Percentiles rank a stretch among this genome's conserved stretches.
phyloP scores from a whole-genome alignment of 1,140 invertebrate genomes.

The Bombus pascuorum region DNA sequence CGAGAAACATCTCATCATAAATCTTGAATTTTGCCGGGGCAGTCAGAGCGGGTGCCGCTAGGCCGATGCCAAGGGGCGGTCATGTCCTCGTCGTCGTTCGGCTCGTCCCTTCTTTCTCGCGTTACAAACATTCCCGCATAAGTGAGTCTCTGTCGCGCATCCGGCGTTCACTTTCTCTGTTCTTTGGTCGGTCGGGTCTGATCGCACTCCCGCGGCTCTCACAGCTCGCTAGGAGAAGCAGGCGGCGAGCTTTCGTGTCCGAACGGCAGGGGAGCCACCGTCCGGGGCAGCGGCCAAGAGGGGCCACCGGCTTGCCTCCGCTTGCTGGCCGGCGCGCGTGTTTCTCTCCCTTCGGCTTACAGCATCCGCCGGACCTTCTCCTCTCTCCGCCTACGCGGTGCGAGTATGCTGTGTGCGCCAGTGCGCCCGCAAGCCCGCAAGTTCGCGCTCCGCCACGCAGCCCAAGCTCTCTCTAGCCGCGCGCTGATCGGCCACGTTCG shows the following conservation, averaged over 20 bases:
- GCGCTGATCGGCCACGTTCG: constrained; percentile 70
- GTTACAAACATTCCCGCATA: constrained; percentile 39
- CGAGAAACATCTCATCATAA: constrained; percentile 45
- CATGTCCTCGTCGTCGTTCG: constrained; percentile 45
- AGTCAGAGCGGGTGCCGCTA: constrained; percentile 15
- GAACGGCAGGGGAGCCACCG: constrained; percentile 78
- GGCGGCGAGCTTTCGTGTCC: constrained; percentile 69
- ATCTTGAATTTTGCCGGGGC: constrained; percentile 60
- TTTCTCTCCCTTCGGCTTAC: constrained; percentile 76
- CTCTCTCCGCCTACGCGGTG: constrained; percentile 80
- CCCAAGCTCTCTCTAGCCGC: constrained; percentile 71
- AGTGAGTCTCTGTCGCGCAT: constrained; percentile 49
- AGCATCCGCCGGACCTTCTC: constrained; percentile 78
- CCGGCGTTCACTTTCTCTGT: constrained; percentile 25
- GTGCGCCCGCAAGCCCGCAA: constrained; percentile 83
- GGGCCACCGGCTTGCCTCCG: constrained; percentile 69
- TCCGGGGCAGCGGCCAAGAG: constrained; percentile 76
- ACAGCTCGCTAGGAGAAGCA: constrained; percentile 40
- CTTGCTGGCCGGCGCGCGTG: constrained; percentile 63
- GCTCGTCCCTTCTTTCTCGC: constrained; percentile 56
- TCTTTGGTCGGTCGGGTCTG: not conserved
- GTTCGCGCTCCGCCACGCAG: constrained; percentile 81
- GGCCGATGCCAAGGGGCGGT: constrained; percentile 49
- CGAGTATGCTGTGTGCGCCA: constrained; percentile 77
- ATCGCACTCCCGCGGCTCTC: constrained; percentile 27